A percentile compares a stretch with the other conserved stretches of the same genome.
Evolutionary conservation across 2,113 vertebrate genomes (phyloP).

Genomic region (Sigmodon hispidus): DNA sequence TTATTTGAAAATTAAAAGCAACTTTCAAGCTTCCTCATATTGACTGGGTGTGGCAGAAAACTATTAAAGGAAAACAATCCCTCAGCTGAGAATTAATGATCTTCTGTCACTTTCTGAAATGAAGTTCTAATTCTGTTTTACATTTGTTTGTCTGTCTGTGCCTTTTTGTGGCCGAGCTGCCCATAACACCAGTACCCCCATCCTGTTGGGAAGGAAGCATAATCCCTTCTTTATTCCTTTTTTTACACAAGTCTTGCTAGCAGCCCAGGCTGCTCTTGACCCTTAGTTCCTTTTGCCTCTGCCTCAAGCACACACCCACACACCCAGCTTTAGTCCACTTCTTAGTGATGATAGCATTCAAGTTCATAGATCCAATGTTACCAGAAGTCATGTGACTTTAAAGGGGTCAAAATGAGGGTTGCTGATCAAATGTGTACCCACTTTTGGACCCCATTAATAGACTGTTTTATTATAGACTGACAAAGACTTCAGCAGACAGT

Average conservation of each 20-base stretch:
- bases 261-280: background rate
- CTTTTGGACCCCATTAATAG: too few relatives aligned
- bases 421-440: background rate
- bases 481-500: background rate
- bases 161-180: background rate
- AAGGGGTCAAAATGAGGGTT: background rate
- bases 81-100: background rate
- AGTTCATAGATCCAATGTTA: background rate
- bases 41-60: background rate
- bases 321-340: background rate
- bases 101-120: background rate
- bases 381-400: background rate
- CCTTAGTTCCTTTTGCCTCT: background rate
- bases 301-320: background rate
- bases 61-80: background rate
- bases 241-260: background rate
- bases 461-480: background rate
- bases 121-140: background rate
- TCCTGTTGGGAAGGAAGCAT: background rate
- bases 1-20: slow-evolving; percentile 51
- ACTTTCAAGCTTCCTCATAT: slow-evolving; percentile 28
- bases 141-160: background rate
- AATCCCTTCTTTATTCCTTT: background rate
- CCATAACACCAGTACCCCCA: too few relatives aligned
- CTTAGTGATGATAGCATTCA: background rate